Percentiles rank a stretch among this genome's conserved stretches.
These are phyloP conservation scores for Thermophis baileyi DNA, from an alignment of 2,113 vertebrate species.

Conservation along the genomic window DNA sequence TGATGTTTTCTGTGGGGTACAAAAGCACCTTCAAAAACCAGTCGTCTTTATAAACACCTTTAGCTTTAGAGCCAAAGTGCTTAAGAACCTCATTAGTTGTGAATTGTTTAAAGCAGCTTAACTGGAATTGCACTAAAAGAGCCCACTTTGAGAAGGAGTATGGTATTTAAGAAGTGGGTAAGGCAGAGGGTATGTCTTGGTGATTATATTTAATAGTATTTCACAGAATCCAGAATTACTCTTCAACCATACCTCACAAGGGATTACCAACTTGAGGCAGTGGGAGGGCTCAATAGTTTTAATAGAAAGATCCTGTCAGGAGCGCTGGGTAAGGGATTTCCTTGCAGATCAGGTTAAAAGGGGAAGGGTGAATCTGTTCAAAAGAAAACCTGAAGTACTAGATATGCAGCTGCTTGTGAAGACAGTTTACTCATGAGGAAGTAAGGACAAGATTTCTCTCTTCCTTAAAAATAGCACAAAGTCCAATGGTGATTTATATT, in stretches of 20 bases:
- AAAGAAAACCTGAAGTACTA: not conserved
- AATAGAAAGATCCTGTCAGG: not conserved
- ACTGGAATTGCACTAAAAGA: not conserved
- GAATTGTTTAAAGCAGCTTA: conserved; percentile 11
- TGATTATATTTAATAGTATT: not conserved
- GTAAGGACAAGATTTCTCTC: not conserved
- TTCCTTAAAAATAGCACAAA: not conserved
- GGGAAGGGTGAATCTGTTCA: not conserved
- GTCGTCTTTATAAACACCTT: not conserved
- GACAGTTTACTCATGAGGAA: not conserved
- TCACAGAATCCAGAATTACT: not conserved
- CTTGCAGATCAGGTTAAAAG: not conserved
- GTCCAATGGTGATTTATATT: not conserved
- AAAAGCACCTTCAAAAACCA: not conserved
- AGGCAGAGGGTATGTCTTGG: conserved; percentile 1
- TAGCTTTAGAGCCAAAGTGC: not conserved
- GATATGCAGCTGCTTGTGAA: not conserved
- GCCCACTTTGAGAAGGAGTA: not conserved
- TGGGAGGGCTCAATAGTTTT: not conserved
- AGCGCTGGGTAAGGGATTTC: not conserved
- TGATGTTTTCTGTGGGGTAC: not conserved
- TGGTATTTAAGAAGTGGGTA: not conserved
- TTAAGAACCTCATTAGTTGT: not conserved
- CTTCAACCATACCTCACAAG: not conserved
- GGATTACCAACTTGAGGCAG: not conserved